These are phyloP conservation scores for Cuniculus paca DNA, from an alignment of 2,797 vertebrate genomes.

Conservation along the genomic window DNA sequence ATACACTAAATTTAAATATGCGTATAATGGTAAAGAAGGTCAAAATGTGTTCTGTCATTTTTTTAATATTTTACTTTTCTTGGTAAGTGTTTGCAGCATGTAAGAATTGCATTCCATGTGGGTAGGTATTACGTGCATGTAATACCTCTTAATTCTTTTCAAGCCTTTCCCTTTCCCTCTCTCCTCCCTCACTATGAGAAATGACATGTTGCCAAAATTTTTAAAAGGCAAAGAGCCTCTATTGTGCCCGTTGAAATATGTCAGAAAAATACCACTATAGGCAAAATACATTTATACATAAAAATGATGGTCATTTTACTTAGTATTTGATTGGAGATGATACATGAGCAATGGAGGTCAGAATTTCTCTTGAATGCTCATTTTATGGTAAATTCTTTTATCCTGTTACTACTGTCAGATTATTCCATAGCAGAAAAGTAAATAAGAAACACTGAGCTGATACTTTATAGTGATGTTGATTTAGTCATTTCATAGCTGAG, in stretches of 20 bases:
- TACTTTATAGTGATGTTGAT: not conserved
- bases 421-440: constrained; percentile 2
- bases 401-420: not conserved
- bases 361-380: constrained; percentile 53
- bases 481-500: not conserved
- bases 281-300: not conserved
- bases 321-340: not conserved
- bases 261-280: not conserved
- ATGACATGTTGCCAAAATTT: not conserved
- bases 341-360: not conserved
- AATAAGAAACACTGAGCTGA: not conserved
- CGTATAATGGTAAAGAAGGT: not conserved
- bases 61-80: not conserved
- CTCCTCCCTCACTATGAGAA: not conserved
- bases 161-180: not conserved
- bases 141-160: not conserved
- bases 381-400: not conserved
- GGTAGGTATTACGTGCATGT: not conserved
- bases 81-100: not conserved
- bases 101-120: not conserved
- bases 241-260: not conserved
- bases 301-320: not conserved
- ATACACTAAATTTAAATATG: not conserved
- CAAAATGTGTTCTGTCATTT: not conserved
- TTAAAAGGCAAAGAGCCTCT: not conserved